Evolutionary conservation across 2,113 vertebrate genomes (phyloP), one percentile per base, ranked within the genome.

Genomic region (Drymodes brunneopygia): DNA sequence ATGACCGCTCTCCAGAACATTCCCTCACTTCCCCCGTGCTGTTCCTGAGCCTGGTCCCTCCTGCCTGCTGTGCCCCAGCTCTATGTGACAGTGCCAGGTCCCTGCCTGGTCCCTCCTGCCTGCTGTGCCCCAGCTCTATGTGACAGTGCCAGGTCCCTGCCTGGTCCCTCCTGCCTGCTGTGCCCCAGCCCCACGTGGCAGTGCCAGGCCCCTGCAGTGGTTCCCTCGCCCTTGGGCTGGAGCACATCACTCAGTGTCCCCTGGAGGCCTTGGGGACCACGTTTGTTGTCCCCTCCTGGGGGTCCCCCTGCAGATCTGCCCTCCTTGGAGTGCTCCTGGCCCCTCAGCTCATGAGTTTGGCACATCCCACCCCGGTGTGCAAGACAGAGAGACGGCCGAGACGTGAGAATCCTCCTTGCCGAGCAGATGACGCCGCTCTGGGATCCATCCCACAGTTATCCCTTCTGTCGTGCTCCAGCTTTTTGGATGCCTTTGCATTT

Each of bases 391-490:
- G 69, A 38, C 9, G 42, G 56, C 38, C 16, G 48, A 61, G 86
- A 70, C 9, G 11, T 13, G 58, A 60, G 88, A 56, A 45, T 81
- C 64, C 48, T 62, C 66, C 81, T 93, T 65, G 77, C 92, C 3
- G 21, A 69, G 80, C 67, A 67, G 85, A 83, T 92, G 20, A 61
- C 42, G 19, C 56, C 38, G 80, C 81, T 91, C 74, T 11, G 21
- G 84, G 93, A 94, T 86, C 80, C 58, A 88, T 48, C 89, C 89
- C 67, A 70, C 83, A 61, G 75, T 47, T 72, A 45, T 3, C 44
- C 94, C 94, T 96, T 95, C 97, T 97, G 96, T 97, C 65, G 24
- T 33, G 54, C 79, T 81, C 18, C 45, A 75, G 88, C 73, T 92
- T 92, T 92, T 94, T 97, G 94, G 97, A 94, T 86, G 83, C 89